A percentile compares a stretch with the other conserved stretches of the same genome.
These are phyloP conservation scores for Bombyx mori DNA, from an alignment of 1,140 invertebrate genomes.

Conservation along the genomic window DNA sequence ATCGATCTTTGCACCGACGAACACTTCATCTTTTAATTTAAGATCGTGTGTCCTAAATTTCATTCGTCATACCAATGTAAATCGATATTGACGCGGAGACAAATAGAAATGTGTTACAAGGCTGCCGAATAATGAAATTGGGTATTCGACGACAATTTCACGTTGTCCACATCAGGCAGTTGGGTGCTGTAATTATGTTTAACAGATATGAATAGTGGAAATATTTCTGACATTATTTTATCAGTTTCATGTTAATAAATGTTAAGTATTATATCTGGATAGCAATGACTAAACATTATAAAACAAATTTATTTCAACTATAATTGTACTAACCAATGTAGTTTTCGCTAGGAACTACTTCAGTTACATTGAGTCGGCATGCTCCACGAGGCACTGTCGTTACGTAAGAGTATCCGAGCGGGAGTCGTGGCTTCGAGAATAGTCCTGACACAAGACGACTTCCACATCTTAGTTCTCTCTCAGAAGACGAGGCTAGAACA, in stretches of 20 bases:
- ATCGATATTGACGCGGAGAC: conserved; percentile 23
- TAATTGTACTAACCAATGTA: conserved; percentile 81
- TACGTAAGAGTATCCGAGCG: conserved; percentile 88
- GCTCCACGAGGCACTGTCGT: conserved; percentile 89
- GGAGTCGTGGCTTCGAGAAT: conserved; percentile 83
- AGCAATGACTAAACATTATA: too few relatives aligned
- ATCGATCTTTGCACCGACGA: conserved; percentile 60
- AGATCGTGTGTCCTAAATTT: conserved; percentile 42
- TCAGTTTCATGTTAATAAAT: too few relatives aligned
- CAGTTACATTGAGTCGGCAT: conserved; percentile 90
- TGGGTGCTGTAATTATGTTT: too few relatives aligned
- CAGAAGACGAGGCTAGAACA: conserved; percentile 74
- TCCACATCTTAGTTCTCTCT: conserved; percentile 78
- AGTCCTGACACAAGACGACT: conserved; percentile 86
- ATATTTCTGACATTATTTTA: too few relatives aligned
- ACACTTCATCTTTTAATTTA: conserved; percentile 58
- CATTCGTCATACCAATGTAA: conserved; percentile 40
- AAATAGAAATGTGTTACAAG: conserved; percentile 10
- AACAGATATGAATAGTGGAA: too few relatives aligned
- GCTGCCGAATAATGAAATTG: background rate
- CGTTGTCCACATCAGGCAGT: too few relatives aligned
- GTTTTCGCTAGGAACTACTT: conserved; percentile 87
- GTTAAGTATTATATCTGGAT: too few relatives aligned
- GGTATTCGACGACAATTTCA: background rate
- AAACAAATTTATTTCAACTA: background rate